Evolutionary conservation across 2,888 invertebrate species (phyloP).

Genomic region (Protophormia terraenovae): DNA sequence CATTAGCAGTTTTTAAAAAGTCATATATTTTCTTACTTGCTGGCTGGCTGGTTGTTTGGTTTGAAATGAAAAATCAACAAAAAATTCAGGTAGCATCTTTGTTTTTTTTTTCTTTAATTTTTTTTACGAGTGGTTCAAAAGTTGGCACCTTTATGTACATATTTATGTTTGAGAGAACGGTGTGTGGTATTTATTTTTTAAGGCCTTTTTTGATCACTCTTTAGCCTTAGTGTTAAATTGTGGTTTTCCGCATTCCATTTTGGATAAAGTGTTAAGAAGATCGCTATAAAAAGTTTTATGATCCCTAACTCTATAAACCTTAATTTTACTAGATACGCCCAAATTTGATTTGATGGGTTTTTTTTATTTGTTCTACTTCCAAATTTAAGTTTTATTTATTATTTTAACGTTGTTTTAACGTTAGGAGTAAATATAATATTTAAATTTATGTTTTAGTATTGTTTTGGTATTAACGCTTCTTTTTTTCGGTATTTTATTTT

Average conservation of each 20-base stretch:
- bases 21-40: neutral
- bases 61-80: constrained; percentile 27
- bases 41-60: neutral
- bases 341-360: neutral
- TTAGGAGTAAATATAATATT: neutral
- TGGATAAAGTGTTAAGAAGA: constrained; percentile 32
- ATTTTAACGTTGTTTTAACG: neutral
- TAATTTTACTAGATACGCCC: constrained; percentile 55
- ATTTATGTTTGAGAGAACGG: neutral
- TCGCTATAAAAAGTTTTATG: constrained; percentile 43
- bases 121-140: neutral
- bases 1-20: constrained; percentile 39
- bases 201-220: neutral
- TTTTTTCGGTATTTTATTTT: neutral
- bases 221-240: constrained; percentile 12
- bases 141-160: constrained; percentile 32
- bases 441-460: constrained; percentile 6
- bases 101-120: neutral
- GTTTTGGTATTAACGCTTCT: neutral
- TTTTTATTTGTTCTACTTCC: neutral
- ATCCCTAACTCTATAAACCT: constrained; percentile 43
- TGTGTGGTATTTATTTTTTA: constrained; percentile 1
- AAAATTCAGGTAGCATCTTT: constrained; percentile 57
- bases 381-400: neutral
- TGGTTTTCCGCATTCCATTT: constrained; percentile 25